Evolutionary conservation across 35 echinoderm and acorn worm genomes (phyloP).

Genomic region (Eucidaris tribuloides): DNA sequence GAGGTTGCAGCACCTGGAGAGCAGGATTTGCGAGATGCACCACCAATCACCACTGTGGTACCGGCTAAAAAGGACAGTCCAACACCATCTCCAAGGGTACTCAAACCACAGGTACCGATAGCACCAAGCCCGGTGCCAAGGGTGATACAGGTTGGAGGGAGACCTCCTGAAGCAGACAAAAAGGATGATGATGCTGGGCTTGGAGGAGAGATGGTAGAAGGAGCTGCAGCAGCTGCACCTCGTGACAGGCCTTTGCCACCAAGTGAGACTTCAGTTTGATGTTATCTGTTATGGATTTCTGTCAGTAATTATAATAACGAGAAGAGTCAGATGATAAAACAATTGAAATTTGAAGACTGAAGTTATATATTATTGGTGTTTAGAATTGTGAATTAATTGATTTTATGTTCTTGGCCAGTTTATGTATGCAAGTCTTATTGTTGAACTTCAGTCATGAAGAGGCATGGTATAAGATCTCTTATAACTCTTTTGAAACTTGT

Average conservation of each 20-base stretch:
- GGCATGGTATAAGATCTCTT: too few species aligned
- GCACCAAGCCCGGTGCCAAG: conserved; percentile 36
- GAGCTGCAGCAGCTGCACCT: not conserved
- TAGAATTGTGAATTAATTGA: too few species aligned
- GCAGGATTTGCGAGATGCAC: not conserved
- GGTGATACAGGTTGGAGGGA: conserved; percentile 61
- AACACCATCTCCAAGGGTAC: not conserved
- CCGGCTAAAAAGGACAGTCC: not conserved
- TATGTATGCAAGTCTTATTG: too few species aligned
- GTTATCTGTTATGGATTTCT: too few species aligned
- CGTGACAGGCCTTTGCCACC: not conserved
- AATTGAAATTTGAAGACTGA: too few species aligned
- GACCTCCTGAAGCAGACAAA: not conserved
- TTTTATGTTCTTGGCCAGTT: too few species aligned
- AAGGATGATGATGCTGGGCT: not conserved
- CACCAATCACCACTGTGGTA: not conserved
- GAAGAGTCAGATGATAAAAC: too few species aligned
- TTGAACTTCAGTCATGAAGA: too few species aligned
- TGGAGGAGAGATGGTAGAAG: not conserved
- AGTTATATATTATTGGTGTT: too few species aligned
- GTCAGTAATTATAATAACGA: too few species aligned
- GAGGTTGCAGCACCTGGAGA: conserved; percentile 50
- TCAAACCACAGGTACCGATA: not conserved
- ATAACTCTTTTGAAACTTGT: too few species aligned
- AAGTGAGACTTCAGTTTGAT: too few species aligned